Evolutionary conservation across 2,888 invertebrate species (phyloP).

Genomic region (Zele albiditarsus): DNA sequence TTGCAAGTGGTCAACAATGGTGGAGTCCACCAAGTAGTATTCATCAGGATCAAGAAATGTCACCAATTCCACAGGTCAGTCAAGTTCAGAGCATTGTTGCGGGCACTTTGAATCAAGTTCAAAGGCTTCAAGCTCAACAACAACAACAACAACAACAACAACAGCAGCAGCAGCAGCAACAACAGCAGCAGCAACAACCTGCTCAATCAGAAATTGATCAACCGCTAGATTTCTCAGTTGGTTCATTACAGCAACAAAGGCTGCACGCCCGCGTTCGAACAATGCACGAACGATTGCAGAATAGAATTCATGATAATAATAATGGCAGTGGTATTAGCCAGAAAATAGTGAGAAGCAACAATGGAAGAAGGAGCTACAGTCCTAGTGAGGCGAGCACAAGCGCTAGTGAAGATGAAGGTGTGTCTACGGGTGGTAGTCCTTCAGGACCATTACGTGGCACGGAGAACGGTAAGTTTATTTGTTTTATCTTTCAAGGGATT

Average conservation of each 20-base stretch:
- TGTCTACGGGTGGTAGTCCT: slow-evolving; percentile 69
- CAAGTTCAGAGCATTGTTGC: slow-evolving; percentile 49
- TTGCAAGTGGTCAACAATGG: slow-evolving; percentile 69
- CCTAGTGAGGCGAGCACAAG: slow-evolving; percentile 68
- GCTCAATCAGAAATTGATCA: slow-evolving; percentile 74
- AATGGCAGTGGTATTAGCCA: slow-evolving; percentile 54
- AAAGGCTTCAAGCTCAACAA: slow-evolving; percentile 51
- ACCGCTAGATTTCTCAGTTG: slow-evolving; percentile 85
- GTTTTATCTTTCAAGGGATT: not conserved
- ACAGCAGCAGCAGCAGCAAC: slow-evolving; percentile 55
- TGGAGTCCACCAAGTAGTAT: slow-evolving; percentile 64
- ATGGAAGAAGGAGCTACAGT: slow-evolving; percentile 66
- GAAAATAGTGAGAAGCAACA: slow-evolving; percentile 51
- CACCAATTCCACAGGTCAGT: slow-evolving; percentile 45
- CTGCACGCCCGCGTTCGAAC: slow-evolving; percentile 61
- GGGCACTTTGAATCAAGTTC: slow-evolving; percentile 49
- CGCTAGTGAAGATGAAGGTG: slow-evolving; percentile 70
- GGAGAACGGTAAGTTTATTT: slow-evolving; percentile 65
- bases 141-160: slow-evolving; percentile 70
- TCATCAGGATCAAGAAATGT: slow-evolving; percentile 59
- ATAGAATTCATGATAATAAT: slow-evolving; percentile 64
- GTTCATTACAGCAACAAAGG: slow-evolving; percentile 73
- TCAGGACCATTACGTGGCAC: slow-evolving; percentile 67
- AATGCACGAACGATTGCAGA: slow-evolving; percentile 63
- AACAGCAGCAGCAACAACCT: slow-evolving; percentile 42